Evolutionary conservation across 2,113 vertebrate genomes (phyloP), one percentile per base, ranked within the genome.

Genomic region (human (Homo sapiens)): DNA sequence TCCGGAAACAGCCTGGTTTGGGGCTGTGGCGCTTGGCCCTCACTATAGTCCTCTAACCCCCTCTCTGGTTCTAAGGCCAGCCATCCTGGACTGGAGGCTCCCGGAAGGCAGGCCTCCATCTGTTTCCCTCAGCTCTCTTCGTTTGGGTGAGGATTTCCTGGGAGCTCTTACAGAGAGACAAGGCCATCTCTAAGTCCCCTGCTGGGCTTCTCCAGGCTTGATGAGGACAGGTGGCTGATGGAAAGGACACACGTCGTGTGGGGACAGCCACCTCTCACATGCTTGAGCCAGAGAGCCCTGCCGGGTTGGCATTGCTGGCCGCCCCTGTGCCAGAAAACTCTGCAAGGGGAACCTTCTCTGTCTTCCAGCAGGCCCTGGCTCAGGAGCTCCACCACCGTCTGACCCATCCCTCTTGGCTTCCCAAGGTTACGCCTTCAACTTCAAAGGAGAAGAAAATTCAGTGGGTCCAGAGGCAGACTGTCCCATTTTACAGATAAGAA

Each of bases 41-140:
- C 59, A 6, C 17, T 13, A 14, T 2, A 0, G 30, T 8, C 57
- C 61, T 64, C 73, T 5, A 25, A 43, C 50, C 23, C 43, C 40
- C 6, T 20, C 50, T 89, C 86, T 38, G 35, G 38, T 38, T 25
- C 17, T 1, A 9, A 40, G 32, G 35, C 50, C 8, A 18, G 82
- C 38, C 0, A 0, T 25, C 3, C 18, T 75, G 72, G 79, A 50
- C 20, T 1, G 43, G 68, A 27, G 38, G 8, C 30, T n/a, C 4
- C 38, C 0, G 4, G 50, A 18, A 7, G 90, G 20, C 8, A 25
- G 86, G 92, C 55, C 70, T 13, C 2, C 0, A 0, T 35, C 66
- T 64, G 4, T 25, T 35, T 27, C 13, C 48, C 40, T 7, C 4
- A 2, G 55, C 76, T 86, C n/a, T 6, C 64, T 40, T 35, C 35